Evolutionary conservation across 2,888 invertebrate species (phyloP), one percentile per base, ranked within the genome.

Genomic region (Thelaira solivaga): DNA sequence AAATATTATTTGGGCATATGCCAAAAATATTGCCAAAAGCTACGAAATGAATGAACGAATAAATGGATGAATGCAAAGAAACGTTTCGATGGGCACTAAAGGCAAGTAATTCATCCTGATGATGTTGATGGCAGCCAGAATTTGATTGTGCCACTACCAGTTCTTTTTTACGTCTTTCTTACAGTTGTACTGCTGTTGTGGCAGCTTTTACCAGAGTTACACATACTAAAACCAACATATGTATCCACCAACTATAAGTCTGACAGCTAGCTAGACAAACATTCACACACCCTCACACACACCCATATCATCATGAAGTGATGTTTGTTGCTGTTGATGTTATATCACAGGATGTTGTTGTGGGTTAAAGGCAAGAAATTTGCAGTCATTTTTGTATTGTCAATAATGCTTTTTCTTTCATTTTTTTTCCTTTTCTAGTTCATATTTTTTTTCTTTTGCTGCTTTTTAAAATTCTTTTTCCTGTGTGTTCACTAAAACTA

Each of bases 41-140:
- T 62, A 73, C 64, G 24, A 53, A 67, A 64, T 59, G 61, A 65
- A 39, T 62, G 62, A 55, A 68, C 53, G 49, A 62, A 41, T 53
- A 53, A 61, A 53, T 68, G 74, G 64, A 55, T 64, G 62, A 69
- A 74, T 74, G 65, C 55, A 71, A 71, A 78, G 78, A 78, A 74
- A 74, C 55, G 49, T 71, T 78, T 74, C 69, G 65, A 71, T 78
- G 78, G 74, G 74, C 78, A 78, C 78, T 78, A 71, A 78, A 74
- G 78, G 64, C 78, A 78, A 78, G 78, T 74, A 78, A 78, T 65
- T 74, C 78, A 74, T 78, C 65, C 78, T 71, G 69, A 71, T 74
- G 78, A 78, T 78, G 78, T 78, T 74, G 74, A 78, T 74, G 74
- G 69, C 78, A 78, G 78, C 61, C 78, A 74, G 69, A 78, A 74